Evolutionary conservation across 2,797 vertebrate genomes (phyloP).

Genomic region (Cottoperca gobio): DNA sequence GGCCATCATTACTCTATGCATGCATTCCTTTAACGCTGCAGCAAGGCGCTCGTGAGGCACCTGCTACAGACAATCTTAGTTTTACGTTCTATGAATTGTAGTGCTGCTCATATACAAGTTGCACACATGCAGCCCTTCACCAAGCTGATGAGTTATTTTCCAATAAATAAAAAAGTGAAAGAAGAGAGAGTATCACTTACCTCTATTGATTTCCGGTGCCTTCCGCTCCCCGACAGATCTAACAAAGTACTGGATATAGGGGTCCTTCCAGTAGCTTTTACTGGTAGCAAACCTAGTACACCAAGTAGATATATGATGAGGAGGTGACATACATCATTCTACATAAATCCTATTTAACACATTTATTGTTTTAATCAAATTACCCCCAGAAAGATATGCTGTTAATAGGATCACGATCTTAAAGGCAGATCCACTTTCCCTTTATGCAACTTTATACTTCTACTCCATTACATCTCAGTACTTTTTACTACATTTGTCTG

Average conservation of each 20-base stretch:
- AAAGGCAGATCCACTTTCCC: too few species aligned
- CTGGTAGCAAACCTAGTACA: constrained; percentile 92
- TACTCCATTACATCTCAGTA: too few species aligned
- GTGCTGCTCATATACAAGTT: neutral
- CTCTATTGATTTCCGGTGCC: constrained; percentile 97
- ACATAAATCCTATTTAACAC: neutral
- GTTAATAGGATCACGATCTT: neutral
- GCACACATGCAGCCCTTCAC: neutral
- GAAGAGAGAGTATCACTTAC: constrained; percentile 67
- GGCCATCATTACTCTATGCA: neutral
- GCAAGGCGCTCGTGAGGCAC: neutral
- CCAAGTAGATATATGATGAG: neutral
- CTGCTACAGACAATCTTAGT: neutral
- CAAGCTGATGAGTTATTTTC: neutral
- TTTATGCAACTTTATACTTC: too few species aligned
- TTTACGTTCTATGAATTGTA: neutral
- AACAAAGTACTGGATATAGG: constrained; percentile 93
- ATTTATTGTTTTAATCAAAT: neutral
- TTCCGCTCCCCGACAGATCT: constrained; percentile 94
- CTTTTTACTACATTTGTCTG: too few species aligned
- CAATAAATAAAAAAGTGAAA: neutral
- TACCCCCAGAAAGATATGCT: neutral
- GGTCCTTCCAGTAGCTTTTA: constrained; percentile 95
- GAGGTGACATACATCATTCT: neutral
- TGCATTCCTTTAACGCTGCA: neutral